Conservation (phyloP, 2,113 vertebrate species). For the Alligator sinensis region DNA sequence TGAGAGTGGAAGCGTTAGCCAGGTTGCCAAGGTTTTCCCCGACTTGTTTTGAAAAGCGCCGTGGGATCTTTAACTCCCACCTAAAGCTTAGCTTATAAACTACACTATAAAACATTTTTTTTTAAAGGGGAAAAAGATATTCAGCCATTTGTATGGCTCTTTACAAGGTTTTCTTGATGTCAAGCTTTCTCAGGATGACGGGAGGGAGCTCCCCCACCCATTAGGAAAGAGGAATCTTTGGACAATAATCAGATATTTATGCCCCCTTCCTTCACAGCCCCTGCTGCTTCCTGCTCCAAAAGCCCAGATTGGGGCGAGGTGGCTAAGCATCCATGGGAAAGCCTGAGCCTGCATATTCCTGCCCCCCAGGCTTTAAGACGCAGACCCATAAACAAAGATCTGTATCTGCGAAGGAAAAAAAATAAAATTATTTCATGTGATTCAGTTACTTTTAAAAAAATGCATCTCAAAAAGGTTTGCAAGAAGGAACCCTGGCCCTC, state of each 20-base stretch:
- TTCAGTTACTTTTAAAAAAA: conserved; percentile 2
- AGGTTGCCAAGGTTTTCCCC: conserved; percentile 63
- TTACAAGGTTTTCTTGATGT: conserved; percentile 55
- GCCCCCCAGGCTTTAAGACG: conserved; percentile 6
- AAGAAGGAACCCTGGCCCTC: conserved; percentile 24
- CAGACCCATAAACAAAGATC: conserved; percentile 39
- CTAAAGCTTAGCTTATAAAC: conserved; percentile 61
- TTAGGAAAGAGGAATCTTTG: conserved; percentile 6
- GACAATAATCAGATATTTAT: conserved; percentile 20
- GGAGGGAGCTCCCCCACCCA: neutral
- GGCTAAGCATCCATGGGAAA: conserved; percentile 29
- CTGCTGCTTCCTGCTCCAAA: neutral
- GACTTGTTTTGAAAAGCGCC: conserved; percentile 61
- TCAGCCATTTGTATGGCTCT: neutral
- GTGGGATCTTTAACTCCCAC: conserved; percentile 65
- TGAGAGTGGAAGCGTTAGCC: conserved; percentile 51
- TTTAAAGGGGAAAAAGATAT: conserved; percentile 16
- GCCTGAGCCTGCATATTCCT: conserved; percentile 27
- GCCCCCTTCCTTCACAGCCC: conserved; percentile 8
- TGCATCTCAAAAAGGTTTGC: conserved; percentile 15
- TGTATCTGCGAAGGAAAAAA: neutral
- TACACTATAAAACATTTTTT: conserved; percentile 48
- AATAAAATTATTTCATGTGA: conserved; percentile 40
- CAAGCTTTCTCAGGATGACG: conserved; percentile 45
- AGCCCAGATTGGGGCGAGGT: conserved; percentile 2